Evolutionary conservation across 2,113 vertebrate genomes (phyloP), one percentile per base, ranked within the genome.

Genomic region (Thunnus thynnus): DNA sequence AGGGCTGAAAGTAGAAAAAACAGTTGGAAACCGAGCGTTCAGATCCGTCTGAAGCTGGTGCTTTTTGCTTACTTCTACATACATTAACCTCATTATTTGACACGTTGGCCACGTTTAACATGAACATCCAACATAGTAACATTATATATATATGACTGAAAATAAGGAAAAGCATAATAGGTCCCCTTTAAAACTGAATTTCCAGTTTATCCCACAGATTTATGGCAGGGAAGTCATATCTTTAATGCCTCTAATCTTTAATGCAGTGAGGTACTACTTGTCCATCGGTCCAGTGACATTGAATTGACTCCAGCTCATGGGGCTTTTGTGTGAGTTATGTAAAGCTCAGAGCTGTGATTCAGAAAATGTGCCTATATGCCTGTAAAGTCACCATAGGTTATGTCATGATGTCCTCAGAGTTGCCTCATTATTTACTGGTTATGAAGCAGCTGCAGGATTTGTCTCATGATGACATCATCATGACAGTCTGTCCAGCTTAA

Each of bases 321-420:
- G 11, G 30, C 8, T 47, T 76, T 69, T 65, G 11, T 25, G 47
- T 55, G 32, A 32, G 25, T 69, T 72, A 63, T 68, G 3, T 54
- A 64, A 61, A 18, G 48, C 7, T 16, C 22, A 64, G 18, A 48
- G 17, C 48, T 74, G 50, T 78, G 70, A 67, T 66, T 80, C 56
- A 52, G 52, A 44, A 14, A 50, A 54, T 64, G 50, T 51, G 22
- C 3, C 20, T 13, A 13, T 36, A 4, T 20, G 61, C 4, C 30
- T 58, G 51, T 25, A 18, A 57, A 62, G 25, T 54, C 36, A 77
- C 22, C 47, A 57, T 30, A 25, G 47, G 8, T 48, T 54, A 13
- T 62, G 55, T 46, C 71, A 68, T 1, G 25, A 27, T 63, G 48
- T 50, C 50, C 44, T 13, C 1, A 13, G 22, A 65, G 50, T 9